Percentiles rank a stretch among this genome's conserved stretches.
Evolutionary conservation across 2,797 vertebrate genomes (phyloP).

Genomic region (Chelonia mydas): DNA sequence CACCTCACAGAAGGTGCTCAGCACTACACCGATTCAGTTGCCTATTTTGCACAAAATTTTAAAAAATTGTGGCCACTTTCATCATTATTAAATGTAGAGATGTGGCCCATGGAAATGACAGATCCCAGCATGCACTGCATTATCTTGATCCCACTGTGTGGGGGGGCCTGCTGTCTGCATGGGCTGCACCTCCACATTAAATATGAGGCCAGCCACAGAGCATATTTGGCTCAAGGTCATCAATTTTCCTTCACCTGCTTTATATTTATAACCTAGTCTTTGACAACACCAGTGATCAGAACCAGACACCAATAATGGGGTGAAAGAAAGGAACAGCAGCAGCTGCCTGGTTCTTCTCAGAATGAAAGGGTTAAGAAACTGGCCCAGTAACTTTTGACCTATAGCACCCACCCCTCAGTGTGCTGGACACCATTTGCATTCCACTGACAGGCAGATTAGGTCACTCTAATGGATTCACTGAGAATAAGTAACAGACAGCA

Average conservation of each 20-base stretch:
- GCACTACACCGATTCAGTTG: slow-evolving; percentile 16
- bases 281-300: slow-evolving; percentile 40
- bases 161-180: slow-evolving; percentile 50
- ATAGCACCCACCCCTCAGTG: not conserved
- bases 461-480: not conserved
- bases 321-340: not conserved
- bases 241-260: not conserved
- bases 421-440: slow-evolving; percentile 5
- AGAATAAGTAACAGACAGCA: slow-evolving; percentile 2
- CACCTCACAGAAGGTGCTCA: slow-evolving; percentile 52
- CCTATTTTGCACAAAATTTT: slow-evolving; percentile 10
- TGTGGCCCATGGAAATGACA: slow-evolving; percentile 64
- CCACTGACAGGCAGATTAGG: not conserved
- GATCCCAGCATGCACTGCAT: slow-evolving; percentile 53
- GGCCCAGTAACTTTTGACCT: not conserved
- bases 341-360: not conserved
- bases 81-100: slow-evolving; percentile 53
- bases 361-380: not conserved
- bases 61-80: slow-evolving; percentile 58
- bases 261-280: not conserved
- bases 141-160: slow-evolving; percentile 64
- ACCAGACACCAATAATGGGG: not conserved
- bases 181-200: not conserved
- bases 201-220: not conserved
- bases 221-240: not conserved